Evolutionary conservation across 2,797 vertebrate species (phyloP).

Genomic region (Bucorvus abyssinicus): DNA sequence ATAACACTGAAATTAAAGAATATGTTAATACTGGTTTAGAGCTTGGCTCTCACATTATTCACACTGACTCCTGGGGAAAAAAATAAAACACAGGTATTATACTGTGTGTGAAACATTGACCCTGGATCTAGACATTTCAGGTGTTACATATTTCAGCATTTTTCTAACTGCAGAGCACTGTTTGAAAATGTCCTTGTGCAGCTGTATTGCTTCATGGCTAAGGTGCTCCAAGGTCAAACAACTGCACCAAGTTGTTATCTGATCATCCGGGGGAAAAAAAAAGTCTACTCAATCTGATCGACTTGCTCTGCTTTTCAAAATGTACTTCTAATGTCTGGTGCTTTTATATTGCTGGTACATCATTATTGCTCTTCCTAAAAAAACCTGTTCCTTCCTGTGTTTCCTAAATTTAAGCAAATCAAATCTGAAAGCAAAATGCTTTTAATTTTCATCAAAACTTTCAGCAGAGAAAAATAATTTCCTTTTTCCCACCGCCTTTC

Average conservation of each 20-base stretch:
- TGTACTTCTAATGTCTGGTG: background rate
- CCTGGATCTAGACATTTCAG: background rate
- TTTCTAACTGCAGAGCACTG: background rate
- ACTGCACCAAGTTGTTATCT: background rate
- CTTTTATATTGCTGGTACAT: background rate
- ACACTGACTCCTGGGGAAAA: background rate
- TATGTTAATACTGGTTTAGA: background rate
- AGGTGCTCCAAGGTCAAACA: background rate
- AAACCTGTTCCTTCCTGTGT: background rate
- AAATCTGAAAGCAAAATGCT: background rate
- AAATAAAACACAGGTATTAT: background rate
- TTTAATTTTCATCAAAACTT: background rate
- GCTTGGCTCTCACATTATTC: background rate
- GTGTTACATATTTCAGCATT: background rate
- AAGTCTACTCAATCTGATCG: accelerated
- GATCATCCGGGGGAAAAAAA: accelerated
- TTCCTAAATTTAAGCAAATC: background rate
- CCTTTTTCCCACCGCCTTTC: background rate
- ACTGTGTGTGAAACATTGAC: background rate
- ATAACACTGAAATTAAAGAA: background rate
- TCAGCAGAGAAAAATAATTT: conserved; percentile 10
- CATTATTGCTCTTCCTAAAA: background rate
- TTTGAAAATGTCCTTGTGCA: background rate
- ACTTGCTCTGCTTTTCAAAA: background rate
- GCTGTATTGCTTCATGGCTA: background rate